phyloP scores from a whole-genome alignment of 2,888 invertebrate species.

The Tenthredo mesomela region DNA sequence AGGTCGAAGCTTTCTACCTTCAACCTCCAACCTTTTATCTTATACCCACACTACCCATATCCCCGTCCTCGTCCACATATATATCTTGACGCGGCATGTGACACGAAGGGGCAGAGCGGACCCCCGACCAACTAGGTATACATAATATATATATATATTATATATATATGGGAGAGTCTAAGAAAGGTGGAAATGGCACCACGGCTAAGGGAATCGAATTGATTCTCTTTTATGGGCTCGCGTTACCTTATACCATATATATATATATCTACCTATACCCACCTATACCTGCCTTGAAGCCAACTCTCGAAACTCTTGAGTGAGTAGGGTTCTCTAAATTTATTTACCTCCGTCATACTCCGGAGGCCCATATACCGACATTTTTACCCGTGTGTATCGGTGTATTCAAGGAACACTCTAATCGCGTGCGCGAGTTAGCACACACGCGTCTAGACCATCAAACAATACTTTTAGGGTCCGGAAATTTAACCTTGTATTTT shows the following conservation, averaged over 20 bases:
- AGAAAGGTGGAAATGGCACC: slow-evolving; percentile 56
- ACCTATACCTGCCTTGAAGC: background rate
- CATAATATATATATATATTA: too few species aligned
- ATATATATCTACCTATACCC: too few species aligned
- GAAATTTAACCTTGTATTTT: background rate
- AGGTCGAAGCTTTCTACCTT: slow-evolving; percentile 35
- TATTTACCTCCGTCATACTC: slow-evolving; percentile 47
- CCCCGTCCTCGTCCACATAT: background rate
- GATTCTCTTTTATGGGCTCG: slow-evolving; percentile 75
- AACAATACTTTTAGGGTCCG: slow-evolving; percentile 23
- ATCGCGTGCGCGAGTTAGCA: background rate
- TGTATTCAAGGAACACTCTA: background rate
- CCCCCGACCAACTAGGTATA: background rate
- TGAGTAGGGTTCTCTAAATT: slow-evolving; percentile 58
- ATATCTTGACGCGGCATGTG: background rate
- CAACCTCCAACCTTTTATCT: slow-evolving; percentile 51
- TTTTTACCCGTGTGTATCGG: slow-evolving; percentile 9
- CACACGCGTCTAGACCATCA: background rate
- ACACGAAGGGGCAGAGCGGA: slow-evolving; percentile 5
- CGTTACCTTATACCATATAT: slow-evolving; percentile 65
- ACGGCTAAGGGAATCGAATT: slow-evolving; percentile 72
- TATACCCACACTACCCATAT: background rate
- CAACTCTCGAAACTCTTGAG: background rate
- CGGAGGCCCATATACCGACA: background rate
- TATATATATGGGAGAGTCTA: background rate